Evolutionary conservation across 2,888 invertebrate genomes (phyloP), one percentile per base, ranked within the genome.

Genomic region (Drosophila prolongata): DNA sequence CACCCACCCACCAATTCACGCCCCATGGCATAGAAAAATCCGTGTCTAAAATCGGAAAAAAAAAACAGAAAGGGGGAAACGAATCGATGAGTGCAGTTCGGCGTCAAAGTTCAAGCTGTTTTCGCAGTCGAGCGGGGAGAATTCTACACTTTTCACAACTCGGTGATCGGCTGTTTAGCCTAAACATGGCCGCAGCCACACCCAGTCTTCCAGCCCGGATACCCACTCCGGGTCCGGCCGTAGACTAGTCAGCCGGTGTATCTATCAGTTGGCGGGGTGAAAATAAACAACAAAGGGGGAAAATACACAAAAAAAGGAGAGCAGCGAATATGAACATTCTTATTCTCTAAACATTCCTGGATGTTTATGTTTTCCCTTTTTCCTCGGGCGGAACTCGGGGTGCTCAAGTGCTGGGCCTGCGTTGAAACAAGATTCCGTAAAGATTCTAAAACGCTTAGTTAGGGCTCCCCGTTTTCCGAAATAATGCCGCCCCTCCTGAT

Each of bases 1-100:
- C 54, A 61, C 38, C 62, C 60, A 50, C 70, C 68, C 77, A 61
- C 82, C 78, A 70, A 37, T 46, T 16, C 58, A 66, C 65, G 11
- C 58, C 40, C 60, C 52, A 35, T 71, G 75, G 72, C 75, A 72
- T 67, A 78, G 79, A 77, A 82, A 74, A 79, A 77, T 84, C 57
- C 40, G 76, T 88, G 80, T 88, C 86, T 88, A 88, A 86, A 83
- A 80, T 73, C 88, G 88, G 16, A 16, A 82, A 70, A 77, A 87
- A 82, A 87, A 82, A 85, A 77, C 6, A 2, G 19, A 69, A 85
- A 73, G 69, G 77, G 70, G 68, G 58, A 56, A 52, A 14, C 53
- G 54, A 46, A 64, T 64, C 62, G 60, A 62, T 58, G 68, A 74
- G 61, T 57, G 61, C 81, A 87, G 82, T 85, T 87, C 75, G 77